Percentiles rank a stretch among this genome's conserved stretches.
Conservation (phyloP, 2,113 vertebrate genomes). For the Aleadryas rufinucha region DNA sequence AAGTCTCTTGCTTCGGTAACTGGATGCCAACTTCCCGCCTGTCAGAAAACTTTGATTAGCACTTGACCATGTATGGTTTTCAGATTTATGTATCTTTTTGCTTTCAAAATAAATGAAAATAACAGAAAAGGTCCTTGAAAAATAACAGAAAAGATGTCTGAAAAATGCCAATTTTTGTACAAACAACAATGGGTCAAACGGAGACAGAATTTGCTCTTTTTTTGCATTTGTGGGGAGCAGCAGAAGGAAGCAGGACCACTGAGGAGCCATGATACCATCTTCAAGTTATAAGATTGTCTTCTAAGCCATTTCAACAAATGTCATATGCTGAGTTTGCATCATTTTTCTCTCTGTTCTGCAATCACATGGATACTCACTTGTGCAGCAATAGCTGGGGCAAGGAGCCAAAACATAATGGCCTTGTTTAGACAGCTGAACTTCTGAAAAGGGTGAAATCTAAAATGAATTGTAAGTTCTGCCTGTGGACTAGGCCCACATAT, state of each 20-base stretch:
- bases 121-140: background rate
- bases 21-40: background rate
- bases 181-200: background rate
- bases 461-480: background rate
- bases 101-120: background rate
- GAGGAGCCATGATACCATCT: background rate
- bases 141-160: background rate
- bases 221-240: background rate
- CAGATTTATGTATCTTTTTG: background rate
- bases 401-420: background rate
- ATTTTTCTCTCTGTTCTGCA: background rate
- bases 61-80: background rate
- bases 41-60: background rate
- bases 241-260: background rate
- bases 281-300: background rate
- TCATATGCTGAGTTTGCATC: background rate
- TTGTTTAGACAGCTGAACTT: background rate
- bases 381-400: background rate
- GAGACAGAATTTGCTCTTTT: background rate
- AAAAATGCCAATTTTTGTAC: background rate
- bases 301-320: background rate
- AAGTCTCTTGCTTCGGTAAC: background rate
- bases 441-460: background rate
- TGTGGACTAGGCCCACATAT: background rate
- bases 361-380: background rate